Percentiles rank a stretch among this genome's conserved stretches.
These are phyloP conservation scores for Fragum whitleyi DNA, from an alignment of 2,888 invertebrate genomes.

Conservation along the genomic window DNA sequence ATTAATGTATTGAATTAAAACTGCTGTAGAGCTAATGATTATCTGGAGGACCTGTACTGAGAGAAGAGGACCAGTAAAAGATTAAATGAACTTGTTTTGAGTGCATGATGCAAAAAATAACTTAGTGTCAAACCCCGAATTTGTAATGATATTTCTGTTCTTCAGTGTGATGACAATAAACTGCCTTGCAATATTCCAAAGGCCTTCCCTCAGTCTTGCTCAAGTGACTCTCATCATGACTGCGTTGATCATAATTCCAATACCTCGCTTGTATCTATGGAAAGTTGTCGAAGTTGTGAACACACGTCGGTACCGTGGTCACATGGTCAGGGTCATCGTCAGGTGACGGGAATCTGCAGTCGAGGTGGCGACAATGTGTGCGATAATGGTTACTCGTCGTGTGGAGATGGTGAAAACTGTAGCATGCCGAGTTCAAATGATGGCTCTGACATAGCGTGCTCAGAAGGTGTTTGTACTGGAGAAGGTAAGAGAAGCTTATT, in stretches of 20 bases:
- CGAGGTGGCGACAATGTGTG: constrained; percentile 90
- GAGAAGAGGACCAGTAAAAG: too few relatives aligned
- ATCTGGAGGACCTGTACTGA: too few relatives aligned
- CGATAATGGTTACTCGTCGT: constrained; percentile 96
- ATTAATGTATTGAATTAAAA: too few relatives aligned
- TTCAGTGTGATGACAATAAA: constrained; percentile 70
- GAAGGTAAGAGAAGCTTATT: too few relatives aligned
- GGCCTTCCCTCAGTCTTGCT: constrained; percentile 51
- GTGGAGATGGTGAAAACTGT: constrained; percentile 90
- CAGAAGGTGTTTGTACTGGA: constrained; percentile 93
- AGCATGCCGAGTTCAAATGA: constrained; percentile 94
- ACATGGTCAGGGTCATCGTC: neutral
- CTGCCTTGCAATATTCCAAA: constrained; percentile 53
- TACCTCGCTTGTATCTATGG: constrained; percentile 69
- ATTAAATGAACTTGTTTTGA: too few relatives aligned
- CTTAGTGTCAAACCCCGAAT: too few relatives aligned
- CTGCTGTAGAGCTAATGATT: too few relatives aligned
- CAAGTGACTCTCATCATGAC: constrained; percentile 54
- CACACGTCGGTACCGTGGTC: constrained; percentile 38
- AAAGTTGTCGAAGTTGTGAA: constrained; percentile 70
- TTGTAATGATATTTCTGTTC: too few relatives aligned
- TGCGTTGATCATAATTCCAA: constrained; percentile 74
- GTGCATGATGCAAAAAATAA: too few relatives aligned
- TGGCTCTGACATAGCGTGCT: constrained; percentile 95
- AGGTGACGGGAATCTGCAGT: constrained; percentile 48